Percentiles rank a stretch among this genome's conserved stretches.
Conservation (phyloP, 2,888 invertebrate genomes). For the Dasysyrphus albostriatus region DNA sequence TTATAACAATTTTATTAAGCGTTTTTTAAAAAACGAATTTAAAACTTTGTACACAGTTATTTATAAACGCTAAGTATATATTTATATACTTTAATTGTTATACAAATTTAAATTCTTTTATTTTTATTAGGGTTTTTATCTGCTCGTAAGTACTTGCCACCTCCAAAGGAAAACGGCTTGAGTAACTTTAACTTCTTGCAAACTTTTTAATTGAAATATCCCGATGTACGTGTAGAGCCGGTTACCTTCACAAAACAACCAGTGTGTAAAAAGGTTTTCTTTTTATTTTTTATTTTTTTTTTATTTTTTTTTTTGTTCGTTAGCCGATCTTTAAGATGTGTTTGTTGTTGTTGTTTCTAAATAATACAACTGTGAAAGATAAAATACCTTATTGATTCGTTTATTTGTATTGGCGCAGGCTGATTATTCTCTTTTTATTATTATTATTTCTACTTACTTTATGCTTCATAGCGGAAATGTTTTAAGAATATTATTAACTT, state of each 20-base stretch:
- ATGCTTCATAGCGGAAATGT: not conserved
- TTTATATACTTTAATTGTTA: too few species aligned
- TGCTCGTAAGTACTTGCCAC: too few species aligned
- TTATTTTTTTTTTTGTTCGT: not conserved
- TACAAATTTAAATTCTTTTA: too few species aligned
- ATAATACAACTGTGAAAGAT: not conserved
- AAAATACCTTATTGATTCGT: not conserved
- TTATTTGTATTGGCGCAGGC: not conserved
- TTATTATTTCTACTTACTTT: not conserved
- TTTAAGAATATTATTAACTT: not conserved
- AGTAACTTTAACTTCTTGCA: not conserved
- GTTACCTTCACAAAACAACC: not conserved
- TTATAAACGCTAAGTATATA: too few species aligned
- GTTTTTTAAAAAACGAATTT: too few species aligned
- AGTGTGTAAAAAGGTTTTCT: not conserved
- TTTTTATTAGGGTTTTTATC: too few species aligned
- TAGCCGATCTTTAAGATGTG: not conserved
- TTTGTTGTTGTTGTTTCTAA: not conserved
- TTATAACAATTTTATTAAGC: too few species aligned
- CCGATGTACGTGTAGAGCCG: not conserved
- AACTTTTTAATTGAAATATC: not conserved
- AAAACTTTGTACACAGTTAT: too few species aligned
- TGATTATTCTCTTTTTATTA: not conserved
- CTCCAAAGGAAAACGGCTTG: too few species aligned
- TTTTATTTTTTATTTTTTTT: not conserved